These are phyloP conservation scores for Plebejus anna DNA, from an alignment of 2,888 invertebrate genomes.

Conservation along the genomic window DNA sequence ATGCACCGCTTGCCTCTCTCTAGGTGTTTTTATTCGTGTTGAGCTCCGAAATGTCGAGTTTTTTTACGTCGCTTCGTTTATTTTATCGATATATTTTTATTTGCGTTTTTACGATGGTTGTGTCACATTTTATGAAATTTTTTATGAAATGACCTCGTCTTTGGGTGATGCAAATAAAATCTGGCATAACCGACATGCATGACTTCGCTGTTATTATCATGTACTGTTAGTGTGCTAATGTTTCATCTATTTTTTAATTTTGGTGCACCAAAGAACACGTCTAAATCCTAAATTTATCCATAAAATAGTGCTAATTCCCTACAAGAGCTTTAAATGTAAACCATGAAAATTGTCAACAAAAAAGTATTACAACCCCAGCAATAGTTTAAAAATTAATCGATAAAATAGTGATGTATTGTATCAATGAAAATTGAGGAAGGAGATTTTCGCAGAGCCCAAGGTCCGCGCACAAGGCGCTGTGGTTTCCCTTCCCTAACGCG, in stretches of 20 bases:
- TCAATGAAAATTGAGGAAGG: slow-evolving; percentile 39
- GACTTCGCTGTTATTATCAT: slow-evolving; percentile 39
- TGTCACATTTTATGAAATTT: slow-evolving; percentile 41
- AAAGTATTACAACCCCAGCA: not conserved
- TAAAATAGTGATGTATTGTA: slow-evolving; percentile 30
- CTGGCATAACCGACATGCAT: slow-evolving; percentile 62
- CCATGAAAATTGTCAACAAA: not conserved
- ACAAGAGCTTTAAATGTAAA: not conserved
- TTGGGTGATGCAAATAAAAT: slow-evolving; percentile 36
- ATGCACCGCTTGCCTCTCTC: slow-evolving; percentile 73
- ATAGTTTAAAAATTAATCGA: not conserved
- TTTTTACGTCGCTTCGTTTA: slow-evolving; percentile 43
- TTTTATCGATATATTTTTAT: slow-evolving; percentile 36
- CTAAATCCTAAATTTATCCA: not conserved
- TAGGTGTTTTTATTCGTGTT: slow-evolving; percentile 61
- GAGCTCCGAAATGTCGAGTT: slow-evolving; percentile 39
- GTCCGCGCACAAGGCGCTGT: slow-evolving; percentile 78
- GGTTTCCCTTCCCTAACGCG: slow-evolving; percentile 82
- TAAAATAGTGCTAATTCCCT: not conserved
- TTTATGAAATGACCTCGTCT: slow-evolving; percentile 34
- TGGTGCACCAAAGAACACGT: slow-evolving; percentile 1
- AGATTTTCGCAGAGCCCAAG: slow-evolving; percentile 77
- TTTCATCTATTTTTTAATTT: slow-evolving; percentile 12
- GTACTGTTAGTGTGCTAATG: slow-evolving; percentile 24
- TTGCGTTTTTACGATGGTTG: slow-evolving; percentile 41